Percentiles rank a stretch among this genome's conserved stretches.
phyloP scores from a whole-genome alignment of 2,797 vertebrate genomes.

The Labeo calbasu region DNA sequence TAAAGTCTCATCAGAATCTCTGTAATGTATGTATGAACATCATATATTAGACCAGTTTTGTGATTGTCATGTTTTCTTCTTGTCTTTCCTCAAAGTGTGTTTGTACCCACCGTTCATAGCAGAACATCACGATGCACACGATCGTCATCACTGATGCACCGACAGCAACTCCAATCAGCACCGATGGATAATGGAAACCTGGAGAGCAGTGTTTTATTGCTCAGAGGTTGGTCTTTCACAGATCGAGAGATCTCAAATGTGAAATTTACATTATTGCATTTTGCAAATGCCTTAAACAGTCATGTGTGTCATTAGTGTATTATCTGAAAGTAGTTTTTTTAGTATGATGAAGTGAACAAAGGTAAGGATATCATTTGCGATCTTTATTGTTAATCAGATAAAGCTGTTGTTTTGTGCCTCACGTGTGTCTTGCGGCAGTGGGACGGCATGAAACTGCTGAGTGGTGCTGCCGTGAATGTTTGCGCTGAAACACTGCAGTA shows the following conservation, averaged over 20 bases:
- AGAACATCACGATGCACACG: background rate
- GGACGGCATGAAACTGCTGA: too few species aligned
- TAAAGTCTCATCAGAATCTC: background rate
- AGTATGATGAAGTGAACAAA: background rate
- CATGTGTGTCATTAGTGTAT: too few species aligned
- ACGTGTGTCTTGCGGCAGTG: too few species aligned
- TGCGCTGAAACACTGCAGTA: constrained; percentile 67
- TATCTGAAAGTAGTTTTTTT: too few species aligned
- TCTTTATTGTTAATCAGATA: too few species aligned
- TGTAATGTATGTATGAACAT: background rate
- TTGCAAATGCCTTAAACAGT: too few species aligned
- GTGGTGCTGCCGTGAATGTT: constrained; percentile 47
- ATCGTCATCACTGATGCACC: background rate
- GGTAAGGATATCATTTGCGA: too few species aligned
- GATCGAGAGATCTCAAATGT: too few species aligned
- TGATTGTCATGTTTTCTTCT: background rate
- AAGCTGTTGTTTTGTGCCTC: too few species aligned
- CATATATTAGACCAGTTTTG: background rate
- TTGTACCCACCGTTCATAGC: background rate
- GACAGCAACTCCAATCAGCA: background rate
- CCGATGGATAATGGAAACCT: background rate
- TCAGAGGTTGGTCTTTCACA: background rate
- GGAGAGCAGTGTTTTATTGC: background rate
- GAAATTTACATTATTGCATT: background rate
- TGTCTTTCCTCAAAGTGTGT: background rate